These are phyloP conservation scores for Pseudomugil tenellus DNA, from an alignment of 2,797 vertebrate genomes.

Conservation along the genomic window DNA sequence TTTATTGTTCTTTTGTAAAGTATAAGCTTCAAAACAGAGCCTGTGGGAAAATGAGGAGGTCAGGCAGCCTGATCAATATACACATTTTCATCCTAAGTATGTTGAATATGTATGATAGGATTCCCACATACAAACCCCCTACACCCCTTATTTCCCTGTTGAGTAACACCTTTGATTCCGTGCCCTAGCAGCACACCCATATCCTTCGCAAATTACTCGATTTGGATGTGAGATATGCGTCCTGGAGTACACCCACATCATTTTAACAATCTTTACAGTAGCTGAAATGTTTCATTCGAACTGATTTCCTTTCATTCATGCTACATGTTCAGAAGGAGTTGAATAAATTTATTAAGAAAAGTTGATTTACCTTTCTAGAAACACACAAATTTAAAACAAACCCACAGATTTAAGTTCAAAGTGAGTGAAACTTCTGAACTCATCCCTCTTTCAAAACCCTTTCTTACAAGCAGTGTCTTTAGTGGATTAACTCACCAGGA, in stretches of 20 bases:
- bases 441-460: background rate
- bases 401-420: background rate
- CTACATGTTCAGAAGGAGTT: background rate
- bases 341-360: background rate
- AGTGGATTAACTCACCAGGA: background rate
- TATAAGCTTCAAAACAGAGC: slow-evolving; percentile 44
- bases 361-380: background rate
- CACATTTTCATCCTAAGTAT: slow-evolving; percentile 45
- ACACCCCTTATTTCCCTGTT: slow-evolving; percentile 33
- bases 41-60: slow-evolving; percentile 43
- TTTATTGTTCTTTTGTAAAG: slow-evolving; percentile 58
- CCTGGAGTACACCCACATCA: slow-evolving; percentile 2
- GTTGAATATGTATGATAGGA: slow-evolving; percentile 68
- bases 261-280: slow-evolving; percentile 9
- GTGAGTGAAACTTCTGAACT: background rate
- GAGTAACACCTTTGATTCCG: slow-evolving; percentile 39
- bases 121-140: slow-evolving; percentile 15
- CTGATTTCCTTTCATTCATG: slow-evolving; percentile 17
- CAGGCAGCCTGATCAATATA: slow-evolving; percentile 68
- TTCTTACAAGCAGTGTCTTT: background rate
- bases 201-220: slow-evolving; percentile 17
- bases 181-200: slow-evolving; percentile 11
- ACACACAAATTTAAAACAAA: background rate
- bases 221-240: slow-evolving; percentile 24
- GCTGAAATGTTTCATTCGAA: slow-evolving; percentile 12